phyloP scores from a whole-genome alignment of 2,888 invertebrate species.

The Eilema griseolum region DNA sequence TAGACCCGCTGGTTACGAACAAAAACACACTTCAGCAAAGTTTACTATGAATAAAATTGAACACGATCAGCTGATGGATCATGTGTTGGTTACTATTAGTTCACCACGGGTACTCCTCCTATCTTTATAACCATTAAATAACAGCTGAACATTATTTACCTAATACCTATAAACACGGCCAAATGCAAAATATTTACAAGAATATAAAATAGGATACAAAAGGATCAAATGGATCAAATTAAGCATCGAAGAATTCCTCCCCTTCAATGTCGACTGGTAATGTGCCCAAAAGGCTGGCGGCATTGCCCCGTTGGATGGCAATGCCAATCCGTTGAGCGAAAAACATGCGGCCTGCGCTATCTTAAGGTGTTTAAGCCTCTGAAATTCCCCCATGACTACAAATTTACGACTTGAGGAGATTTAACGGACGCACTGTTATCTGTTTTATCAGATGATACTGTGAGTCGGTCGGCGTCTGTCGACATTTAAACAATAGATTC shows the following conservation, averaged over 20 bases:
- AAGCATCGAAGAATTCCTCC: too few species aligned
- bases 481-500: conserved; percentile 66
- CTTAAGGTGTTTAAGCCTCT: conserved; percentile 84
- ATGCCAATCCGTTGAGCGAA: too few species aligned
- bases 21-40: not conserved
- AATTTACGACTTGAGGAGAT: conserved; percentile 83
- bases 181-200: too few species aligned
- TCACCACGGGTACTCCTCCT: not conserved
- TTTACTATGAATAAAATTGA: conserved; percentile 1
- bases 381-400: conserved; percentile 81
- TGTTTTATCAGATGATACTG: conserved; percentile 81
- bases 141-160: not conserved
- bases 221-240: too few species aligned
- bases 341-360: too few species aligned
- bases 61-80: not conserved
- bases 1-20: too few species aligned
- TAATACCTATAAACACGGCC: not conserved
- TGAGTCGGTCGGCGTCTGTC: conserved; percentile 68
- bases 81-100: not conserved
- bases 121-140: not conserved
- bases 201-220: too few species aligned
- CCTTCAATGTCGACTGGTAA: too few species aligned
- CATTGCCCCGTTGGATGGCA: too few species aligned
- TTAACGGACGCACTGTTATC: conserved; percentile 80
- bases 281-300: too few species aligned